Evolutionary conservation across 2,888 invertebrate species (phyloP).

Genomic region (Drosophila mercatorum): DNA sequence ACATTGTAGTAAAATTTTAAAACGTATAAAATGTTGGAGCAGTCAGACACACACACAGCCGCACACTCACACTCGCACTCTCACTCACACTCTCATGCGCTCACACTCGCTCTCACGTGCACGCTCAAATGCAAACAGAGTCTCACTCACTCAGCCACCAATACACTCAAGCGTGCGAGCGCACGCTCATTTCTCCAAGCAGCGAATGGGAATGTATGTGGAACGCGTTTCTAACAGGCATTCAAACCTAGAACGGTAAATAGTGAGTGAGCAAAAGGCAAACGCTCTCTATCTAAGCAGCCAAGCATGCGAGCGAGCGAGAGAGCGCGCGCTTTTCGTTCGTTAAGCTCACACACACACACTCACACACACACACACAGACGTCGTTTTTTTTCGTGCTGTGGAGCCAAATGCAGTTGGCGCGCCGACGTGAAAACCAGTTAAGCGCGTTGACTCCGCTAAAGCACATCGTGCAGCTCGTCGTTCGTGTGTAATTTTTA

Average conservation of each 20-base stretch:
- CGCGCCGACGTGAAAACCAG: slow-evolving; percentile 77
- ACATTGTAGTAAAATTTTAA: slow-evolving; percentile 77
- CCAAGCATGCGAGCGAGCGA: slow-evolving; percentile 31
- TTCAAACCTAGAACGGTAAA: slow-evolving; percentile 66
- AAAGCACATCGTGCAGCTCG: slow-evolving; percentile 59
- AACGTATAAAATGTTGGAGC: slow-evolving; percentile 80
- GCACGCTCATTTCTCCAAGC: slow-evolving; percentile 55
- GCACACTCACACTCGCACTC: slow-evolving; percentile 27
- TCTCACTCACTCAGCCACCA: slow-evolving; percentile 38
- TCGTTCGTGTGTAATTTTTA: slow-evolving; percentile 61
- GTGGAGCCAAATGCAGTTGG: slow-evolving; percentile 66
- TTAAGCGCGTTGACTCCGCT: slow-evolving; percentile 70
- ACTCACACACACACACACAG: slow-evolving; percentile 29
- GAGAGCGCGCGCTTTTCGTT: slow-evolving; percentile 23
- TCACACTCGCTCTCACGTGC: slow-evolving; percentile 20
- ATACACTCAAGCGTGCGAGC: slow-evolving; percentile 21
- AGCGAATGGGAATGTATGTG: slow-evolving; percentile 61
- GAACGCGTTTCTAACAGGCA: slow-evolving; percentile 73
- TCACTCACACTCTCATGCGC: slow-evolving; percentile 26
- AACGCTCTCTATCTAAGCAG: slow-evolving; percentile 25
- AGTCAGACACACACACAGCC: slow-evolving; percentile 45
- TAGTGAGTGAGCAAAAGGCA: slow-evolving; percentile 49
- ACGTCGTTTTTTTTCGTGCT: slow-evolving; percentile 23
- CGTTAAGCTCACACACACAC: slow-evolving; percentile 38
- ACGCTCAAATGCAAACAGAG: slow-evolving; percentile 38